Evolutionary conservation across 2,888 invertebrate species (phyloP), one percentile per base, ranked within the genome.

Genomic region (Ormyrus labotus): DNA sequence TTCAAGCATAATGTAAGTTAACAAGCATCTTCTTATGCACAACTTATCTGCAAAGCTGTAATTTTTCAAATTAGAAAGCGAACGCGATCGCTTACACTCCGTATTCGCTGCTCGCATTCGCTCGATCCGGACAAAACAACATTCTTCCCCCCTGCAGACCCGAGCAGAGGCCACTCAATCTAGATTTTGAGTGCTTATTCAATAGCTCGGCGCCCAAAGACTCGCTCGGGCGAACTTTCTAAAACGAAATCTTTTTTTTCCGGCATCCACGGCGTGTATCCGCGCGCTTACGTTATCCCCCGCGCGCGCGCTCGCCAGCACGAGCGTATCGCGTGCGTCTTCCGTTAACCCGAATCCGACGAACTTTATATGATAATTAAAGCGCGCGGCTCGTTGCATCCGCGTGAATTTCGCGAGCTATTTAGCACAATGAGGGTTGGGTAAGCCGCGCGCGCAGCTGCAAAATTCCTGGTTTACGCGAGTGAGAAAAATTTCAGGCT

Each of bases 121-220:
- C 34, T 34, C 34, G 34, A 34, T 34, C 34, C 34, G 6, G n/a
- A 68, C 55, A n/a, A 67, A 68, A 57, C 3, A 55, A 0, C 48
- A 1, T 45, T 8, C 19, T 67, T 67, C 8, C 10, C 10, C 63
- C 7, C 6, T 45, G 11, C 6, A 4, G 34, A 34, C 34, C 3
- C 34, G 34, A 34, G 34, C 34, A 4, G 34, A 47, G 19, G 8
- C 53, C 9, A 50, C 60, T 77, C 50, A 64, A 50, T 78, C 71
- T 70, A 78, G 57, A 78, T 78, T 71, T 78, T 57, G 53, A 77
- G 60, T 64, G 55, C 64, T 61, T 78, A 78, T 71, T 58, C 67
- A 68, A 72, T 67, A 67, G 11, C 67, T 58, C 5, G 47, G 47
- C 13, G 34, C 45, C 45, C 5, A 3, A 5, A 11, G 60, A 8